phyloP scores from a whole-genome alignment of 2,113 vertebrate species.

The Lamprologus sp. region DNA sequence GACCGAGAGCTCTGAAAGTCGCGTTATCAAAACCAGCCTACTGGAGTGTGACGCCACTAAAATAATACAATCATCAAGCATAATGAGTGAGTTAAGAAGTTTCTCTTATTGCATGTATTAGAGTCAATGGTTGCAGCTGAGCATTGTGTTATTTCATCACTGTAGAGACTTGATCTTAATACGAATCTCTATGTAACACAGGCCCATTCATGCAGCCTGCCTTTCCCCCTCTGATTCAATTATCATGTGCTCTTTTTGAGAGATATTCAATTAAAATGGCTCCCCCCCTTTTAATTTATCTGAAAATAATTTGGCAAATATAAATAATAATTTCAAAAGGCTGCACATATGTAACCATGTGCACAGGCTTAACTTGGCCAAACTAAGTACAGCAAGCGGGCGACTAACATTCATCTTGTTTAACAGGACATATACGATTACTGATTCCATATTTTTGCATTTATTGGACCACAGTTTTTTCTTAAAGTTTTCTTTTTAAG shows the following conservation, averaged over 20 bases:
- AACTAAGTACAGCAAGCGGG: background rate
- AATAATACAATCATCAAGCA: slow-evolving; percentile 65
- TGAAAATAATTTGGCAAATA: slow-evolving; percentile 41
- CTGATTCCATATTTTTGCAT: background rate
- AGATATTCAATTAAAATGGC: slow-evolving; percentile 61
- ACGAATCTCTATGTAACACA: slow-evolving; percentile 62
- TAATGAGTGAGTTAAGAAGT: slow-evolving; percentile 58
- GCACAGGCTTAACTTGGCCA: background rate
- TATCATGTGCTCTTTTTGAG: slow-evolving; percentile 50
- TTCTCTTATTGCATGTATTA: slow-evolving; percentile 44
- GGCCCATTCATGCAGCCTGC: slow-evolving; percentile 52
- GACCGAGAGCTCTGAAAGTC: slow-evolving; percentile 18
- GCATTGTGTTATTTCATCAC: slow-evolving; percentile 57
- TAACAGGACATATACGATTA: background rate
- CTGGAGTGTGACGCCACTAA: slow-evolving; percentile 52
- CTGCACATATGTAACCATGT: background rate
- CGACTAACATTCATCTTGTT: background rate
- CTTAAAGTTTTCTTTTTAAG: background rate
- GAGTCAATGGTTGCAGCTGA: slow-evolving; percentile 47
- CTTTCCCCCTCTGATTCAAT: slow-evolving; percentile 48
- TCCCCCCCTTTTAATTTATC: slow-evolving; percentile 31
- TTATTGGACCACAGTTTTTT: background rate
- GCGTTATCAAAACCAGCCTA: slow-evolving; percentile 42
- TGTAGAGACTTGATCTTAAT: slow-evolving; percentile 65
- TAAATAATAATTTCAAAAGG: slow-evolving; percentile 33